Conservation (phyloP, 2,888 invertebrate genomes). For the Carcina quercana region DNA sequence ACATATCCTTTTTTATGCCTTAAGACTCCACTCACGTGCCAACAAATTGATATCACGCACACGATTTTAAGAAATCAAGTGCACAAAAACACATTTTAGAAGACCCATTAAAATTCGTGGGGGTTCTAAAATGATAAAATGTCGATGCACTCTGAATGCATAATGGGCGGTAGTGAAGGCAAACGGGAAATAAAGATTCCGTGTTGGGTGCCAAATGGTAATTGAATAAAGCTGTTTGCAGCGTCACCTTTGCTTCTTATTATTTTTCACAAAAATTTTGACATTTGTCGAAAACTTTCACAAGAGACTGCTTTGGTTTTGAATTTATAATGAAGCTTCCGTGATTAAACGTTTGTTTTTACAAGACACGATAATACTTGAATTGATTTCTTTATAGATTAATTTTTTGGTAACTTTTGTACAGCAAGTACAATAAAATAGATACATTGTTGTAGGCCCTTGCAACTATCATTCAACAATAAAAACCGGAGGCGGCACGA, state of each 20-base stretch:
- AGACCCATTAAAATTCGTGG: conserved; percentile 37
- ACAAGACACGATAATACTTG: no score
- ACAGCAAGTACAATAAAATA: no score
- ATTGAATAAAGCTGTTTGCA: background rate
- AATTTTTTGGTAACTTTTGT: no score
- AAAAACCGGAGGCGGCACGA: background rate
- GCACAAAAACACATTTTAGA: conserved; percentile 47
- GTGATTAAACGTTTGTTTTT: no score
- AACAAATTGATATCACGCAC: conserved; percentile 54
- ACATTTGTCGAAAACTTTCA: no score
- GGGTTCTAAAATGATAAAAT: conserved; percentile 41
- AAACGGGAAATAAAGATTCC: conserved; percentile 26
- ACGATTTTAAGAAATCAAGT: conserved; percentile 57
- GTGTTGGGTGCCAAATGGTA: conserved; percentile 17
- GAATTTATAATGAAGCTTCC: no score
- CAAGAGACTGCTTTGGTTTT: no score
- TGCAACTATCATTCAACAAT: no score
- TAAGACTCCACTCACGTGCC: conserved; percentile 42
- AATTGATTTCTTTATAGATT: no score
- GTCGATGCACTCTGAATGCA: conserved; percentile 30
- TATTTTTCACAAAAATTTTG: no score
- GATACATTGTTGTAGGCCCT: no score
- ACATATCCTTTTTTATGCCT: conserved; percentile 10
- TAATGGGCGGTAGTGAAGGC: conserved; percentile 22
- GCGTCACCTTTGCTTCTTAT: no score